Percentiles rank a stretch among this genome's conserved stretches.
phyloP scores from a whole-genome alignment of 2,888 invertebrate species.

The Suillia variegata region DNA sequence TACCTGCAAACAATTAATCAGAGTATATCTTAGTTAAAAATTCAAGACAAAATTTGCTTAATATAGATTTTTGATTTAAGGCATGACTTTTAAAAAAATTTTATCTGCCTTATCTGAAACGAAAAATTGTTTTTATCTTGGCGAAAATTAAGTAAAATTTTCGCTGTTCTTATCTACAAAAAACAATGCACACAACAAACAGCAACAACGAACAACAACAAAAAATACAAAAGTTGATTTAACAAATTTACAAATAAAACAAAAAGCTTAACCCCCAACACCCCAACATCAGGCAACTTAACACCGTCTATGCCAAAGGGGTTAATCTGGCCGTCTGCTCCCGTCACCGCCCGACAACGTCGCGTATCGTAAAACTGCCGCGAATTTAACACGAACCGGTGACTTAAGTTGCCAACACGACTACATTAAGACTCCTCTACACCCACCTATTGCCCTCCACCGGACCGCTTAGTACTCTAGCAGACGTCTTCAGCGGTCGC shows the following conservation, averaged over 20 bases:
- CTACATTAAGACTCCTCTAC: not conserved
- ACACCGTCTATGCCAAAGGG: slow-evolving; percentile 48
- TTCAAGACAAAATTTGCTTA: not conserved
- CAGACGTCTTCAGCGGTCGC: slow-evolving; percentile 18
- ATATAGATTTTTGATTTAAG: too few species aligned
- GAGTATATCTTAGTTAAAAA: too few species aligned
- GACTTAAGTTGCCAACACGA: slow-evolving; percentile 38
- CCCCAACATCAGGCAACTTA: slow-evolving; percentile 52
- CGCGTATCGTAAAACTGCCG: slow-evolving; percentile 34
- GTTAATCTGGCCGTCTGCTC: slow-evolving; percentile 39
- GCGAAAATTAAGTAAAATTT: slow-evolving; percentile 36
- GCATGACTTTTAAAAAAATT: too few species aligned
- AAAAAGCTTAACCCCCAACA: slow-evolving; percentile 53
- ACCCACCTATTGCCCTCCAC: not conserved
- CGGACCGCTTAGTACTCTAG: not conserved
- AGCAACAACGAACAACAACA: slow-evolving; percentile 26
- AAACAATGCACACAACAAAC: too few species aligned
- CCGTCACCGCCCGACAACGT: slow-evolving; percentile 8
- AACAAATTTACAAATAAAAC: slow-evolving; percentile 27
- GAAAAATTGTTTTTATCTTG: not conserved
- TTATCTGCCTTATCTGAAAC: not conserved
- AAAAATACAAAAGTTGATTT: slow-evolving; percentile 24
- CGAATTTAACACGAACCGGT: slow-evolving; percentile 16
- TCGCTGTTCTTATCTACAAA: not conserved
- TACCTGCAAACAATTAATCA: not conserved